A percentile compares a stretch with the other conserved stretches of the same genome.
These are phyloP conservation scores for Bombus turneri DNA, from an alignment of 1,140 invertebrate genomes.

Conservation along the genomic window DNA sequence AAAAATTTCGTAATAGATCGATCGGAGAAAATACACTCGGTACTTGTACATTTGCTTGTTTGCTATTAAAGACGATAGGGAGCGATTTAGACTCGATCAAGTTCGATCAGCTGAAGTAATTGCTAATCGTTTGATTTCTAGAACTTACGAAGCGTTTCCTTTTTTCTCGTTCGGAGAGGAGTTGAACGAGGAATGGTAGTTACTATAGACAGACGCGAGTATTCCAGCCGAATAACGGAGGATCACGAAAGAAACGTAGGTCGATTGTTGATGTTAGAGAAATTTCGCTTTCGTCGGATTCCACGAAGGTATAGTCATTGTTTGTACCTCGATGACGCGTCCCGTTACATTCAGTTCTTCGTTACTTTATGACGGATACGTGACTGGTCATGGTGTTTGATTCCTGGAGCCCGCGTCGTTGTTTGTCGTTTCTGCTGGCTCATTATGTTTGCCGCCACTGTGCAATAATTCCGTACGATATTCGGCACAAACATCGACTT, in stretches of 20 bases:
- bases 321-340: slow-evolving; percentile 18
- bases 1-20: too few relatives aligned
- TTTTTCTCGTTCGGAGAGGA: too few relatives aligned
- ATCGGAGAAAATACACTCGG: too few relatives aligned
- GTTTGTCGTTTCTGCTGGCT: not conserved
- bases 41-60: too few relatives aligned
- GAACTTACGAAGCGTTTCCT: too few relatives aligned
- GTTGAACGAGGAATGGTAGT: too few relatives aligned
- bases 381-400: not conserved
- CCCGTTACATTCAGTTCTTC: not conserved
- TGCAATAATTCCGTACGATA: not conserved
- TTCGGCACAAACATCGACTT: not conserved
- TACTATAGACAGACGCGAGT: not conserved
- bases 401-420: not conserved
- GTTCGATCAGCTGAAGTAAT: too few relatives aligned
- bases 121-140: too few relatives aligned
- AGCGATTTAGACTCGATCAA: too few relatives aligned
- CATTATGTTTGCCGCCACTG: not conserved
- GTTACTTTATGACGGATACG: slow-evolving; percentile 19
- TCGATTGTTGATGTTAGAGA: not conserved
- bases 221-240: too few relatives aligned
- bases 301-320: slow-evolving; percentile 21
- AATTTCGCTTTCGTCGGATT: slow-evolving; percentile 11
- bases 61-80: too few relatives aligned
- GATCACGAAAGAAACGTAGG: not conserved